Base-by-base conservation (phyloP, 2,888 invertebrate genomes). In the Diarsia brunnea region DNA sequence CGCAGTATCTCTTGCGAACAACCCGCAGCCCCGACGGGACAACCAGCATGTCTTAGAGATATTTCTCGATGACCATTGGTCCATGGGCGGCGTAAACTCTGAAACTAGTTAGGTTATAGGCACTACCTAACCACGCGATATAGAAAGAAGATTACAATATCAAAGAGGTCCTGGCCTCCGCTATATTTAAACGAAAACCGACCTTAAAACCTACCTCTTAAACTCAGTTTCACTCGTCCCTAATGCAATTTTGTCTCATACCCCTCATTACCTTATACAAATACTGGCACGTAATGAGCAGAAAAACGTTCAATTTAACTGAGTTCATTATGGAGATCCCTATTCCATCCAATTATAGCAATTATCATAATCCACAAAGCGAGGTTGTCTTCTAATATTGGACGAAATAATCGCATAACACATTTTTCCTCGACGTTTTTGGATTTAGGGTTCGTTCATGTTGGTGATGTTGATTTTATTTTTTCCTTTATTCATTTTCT, bases 321-420 rank as follows among this genome's bases (percentile, higher is more conserved):
- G 69, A 68, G n/a, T 51, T 75, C 66, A 45, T 79, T 72, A 78
- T 27, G 43, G n/a, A 53, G 73, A 73, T 76, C 45, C 45, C 31
- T 31, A 60, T 60, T 31, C 12, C 61, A 19, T 78, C 64, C 74
- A 85, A 85, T 82, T 83, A 74, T 70, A 65, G 31, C 64, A 74
- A 78, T 85, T 78, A 73, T 53, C 58, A 70, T 80, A 75, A 80
- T 85, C 75, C 68, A 74, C 73, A 75, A 78, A 85, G 69, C 64
- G 78, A 73, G 64, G 24, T 60, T 78, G 58, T 80, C 64, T 69
- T 64, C 38, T 73, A 67, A 83, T 78, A 82, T 80, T 71, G 69
- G 64, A 73, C 73, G 75, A 79, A 76, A 79, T 77, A 82, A 77
- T 84, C 69, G 60, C 65, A 19, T 49, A 71, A 64, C 82, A 77